A percentile compares a stretch with the other conserved stretches of the same genome.
Conservation (phyloP, 2,888 invertebrate genomes). For the Metopia argyrocephala region DNA sequence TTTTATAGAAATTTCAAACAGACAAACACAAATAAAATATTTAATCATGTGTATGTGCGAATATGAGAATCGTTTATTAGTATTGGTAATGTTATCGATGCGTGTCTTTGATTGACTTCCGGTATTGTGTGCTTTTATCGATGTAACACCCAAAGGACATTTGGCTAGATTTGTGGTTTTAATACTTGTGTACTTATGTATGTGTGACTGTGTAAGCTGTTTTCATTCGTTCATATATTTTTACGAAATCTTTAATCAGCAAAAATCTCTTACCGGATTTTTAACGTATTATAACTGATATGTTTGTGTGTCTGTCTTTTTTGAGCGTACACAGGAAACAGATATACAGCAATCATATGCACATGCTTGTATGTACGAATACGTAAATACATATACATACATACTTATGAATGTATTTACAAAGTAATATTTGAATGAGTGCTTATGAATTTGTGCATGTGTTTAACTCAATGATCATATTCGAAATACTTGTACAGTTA, state of each 20-base stretch:
- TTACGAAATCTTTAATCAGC: constrained; percentile 53
- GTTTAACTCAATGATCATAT: constrained; percentile 24
- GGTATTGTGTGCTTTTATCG: constrained; percentile 72
- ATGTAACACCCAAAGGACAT: constrained; percentile 76
- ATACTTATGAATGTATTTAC: not conserved
- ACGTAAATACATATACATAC: not conserved
- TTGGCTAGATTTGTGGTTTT: constrained; percentile 63
- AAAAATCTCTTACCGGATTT: constrained; percentile 36
- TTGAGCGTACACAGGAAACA: not conserved
- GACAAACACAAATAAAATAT: not conserved
- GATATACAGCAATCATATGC: not conserved
- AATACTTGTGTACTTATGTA: not conserved
- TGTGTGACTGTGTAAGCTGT: not conserved
- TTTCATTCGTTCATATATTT: constrained; percentile 34
- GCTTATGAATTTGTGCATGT: constrained; percentile 31
- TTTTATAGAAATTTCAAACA: not conserved
- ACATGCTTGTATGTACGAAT: no score
- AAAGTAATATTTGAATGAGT: not conserved
- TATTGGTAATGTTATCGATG: constrained; percentile 49
- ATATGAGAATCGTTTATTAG: constrained; percentile 66
- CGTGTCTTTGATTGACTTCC: constrained; percentile 74
- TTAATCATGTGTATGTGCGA: constrained; percentile 40
- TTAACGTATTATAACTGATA: not conserved
- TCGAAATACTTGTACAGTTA: constrained; percentile 6
- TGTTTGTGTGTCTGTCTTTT: not conserved